Conservation (phyloP, 2,113 vertebrate genomes). For the Pithys albifrons region DNA sequence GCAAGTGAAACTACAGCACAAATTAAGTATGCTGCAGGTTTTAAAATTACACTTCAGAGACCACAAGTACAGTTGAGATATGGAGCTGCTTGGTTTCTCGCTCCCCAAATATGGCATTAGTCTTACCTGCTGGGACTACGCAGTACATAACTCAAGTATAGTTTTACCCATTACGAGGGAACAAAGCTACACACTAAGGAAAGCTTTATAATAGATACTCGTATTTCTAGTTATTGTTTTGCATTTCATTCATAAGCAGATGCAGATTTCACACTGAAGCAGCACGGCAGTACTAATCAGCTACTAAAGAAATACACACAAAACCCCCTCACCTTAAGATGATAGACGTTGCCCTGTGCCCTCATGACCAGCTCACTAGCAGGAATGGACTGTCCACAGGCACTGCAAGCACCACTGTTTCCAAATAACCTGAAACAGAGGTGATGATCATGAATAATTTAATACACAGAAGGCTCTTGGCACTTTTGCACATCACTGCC, state of each 20-base stretch:
- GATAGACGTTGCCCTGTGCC: slow-evolving; percentile 98
- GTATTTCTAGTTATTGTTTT: background rate
- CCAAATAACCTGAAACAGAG: slow-evolving; percentile 94
- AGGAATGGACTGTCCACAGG: slow-evolving; percentile 98
- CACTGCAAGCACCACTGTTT: slow-evolving; percentile 97
- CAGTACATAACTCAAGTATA: slow-evolving; percentile 32
- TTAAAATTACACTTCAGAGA: slow-evolving; percentile 54
- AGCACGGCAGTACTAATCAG: background rate
- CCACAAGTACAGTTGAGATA: slow-evolving; percentile 22
- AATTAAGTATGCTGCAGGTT: slow-evolving; percentile 63
- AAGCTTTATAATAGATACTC: background rate
- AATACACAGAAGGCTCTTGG: background rate
- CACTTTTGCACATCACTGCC: slow-evolving; percentile 48
- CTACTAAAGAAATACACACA: background rate
- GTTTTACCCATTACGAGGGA: slow-evolving; percentile 1
- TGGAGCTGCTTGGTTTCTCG: slow-evolving; percentile 14
- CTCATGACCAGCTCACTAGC: slow-evolving; percentile 99
- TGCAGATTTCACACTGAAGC: background rate
- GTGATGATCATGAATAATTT: slow-evolving; percentile 50
- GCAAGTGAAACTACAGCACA: slow-evolving; percentile 65
- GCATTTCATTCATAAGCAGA: background rate
- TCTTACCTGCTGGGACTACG: slow-evolving; percentile 33
- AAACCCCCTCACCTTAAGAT: slow-evolving; percentile 90
- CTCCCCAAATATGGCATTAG: slow-evolving; percentile 32
- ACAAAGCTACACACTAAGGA: background rate